Percentiles rank a stretch among this genome's conserved stretches.
Conservation (phyloP, 64 coral and sea anemone species). For the Cladopsammia gracilis region DNA sequence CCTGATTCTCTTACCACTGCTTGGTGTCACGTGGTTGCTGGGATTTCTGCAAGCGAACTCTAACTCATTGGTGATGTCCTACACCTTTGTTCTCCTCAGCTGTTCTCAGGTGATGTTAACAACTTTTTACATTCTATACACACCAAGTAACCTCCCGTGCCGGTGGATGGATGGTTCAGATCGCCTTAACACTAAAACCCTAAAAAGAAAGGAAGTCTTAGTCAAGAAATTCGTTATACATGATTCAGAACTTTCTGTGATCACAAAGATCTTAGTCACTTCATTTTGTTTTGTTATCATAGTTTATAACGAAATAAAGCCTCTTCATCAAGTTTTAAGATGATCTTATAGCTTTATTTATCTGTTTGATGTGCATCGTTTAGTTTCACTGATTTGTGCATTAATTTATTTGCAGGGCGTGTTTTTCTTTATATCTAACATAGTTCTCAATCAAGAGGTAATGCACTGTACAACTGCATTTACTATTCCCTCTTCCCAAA, state of each 20-base stretch:
- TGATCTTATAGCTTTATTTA: not conserved
- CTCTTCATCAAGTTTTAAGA: too few relatives aligned
- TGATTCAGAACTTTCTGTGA: too few relatives aligned
- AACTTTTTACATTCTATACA: not conserved
- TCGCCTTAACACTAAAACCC: too few relatives aligned
- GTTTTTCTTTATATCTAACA: slow-evolving; percentile 61
- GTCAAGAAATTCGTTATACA: too few relatives aligned
- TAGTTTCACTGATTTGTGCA: too few relatives aligned
- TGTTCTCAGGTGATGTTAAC: slow-evolving; percentile 51
- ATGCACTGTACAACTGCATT: not conserved
- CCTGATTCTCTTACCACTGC: slow-evolving; percentile 71
- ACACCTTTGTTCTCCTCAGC: slow-evolving; percentile 77
- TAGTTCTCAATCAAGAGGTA: slow-evolving; percentile 43
- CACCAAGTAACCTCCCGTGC: not conserved
- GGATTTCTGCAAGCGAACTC: slow-evolving; percentile 77
- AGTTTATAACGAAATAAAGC: too few relatives aligned
- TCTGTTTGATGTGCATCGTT: not conserved
- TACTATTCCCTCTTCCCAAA: not conserved
- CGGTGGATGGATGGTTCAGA: too few relatives aligned
- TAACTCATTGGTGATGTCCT: slow-evolving; percentile 64
- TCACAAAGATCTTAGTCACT: too few relatives aligned
- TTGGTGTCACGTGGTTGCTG: slow-evolving; percentile 81
- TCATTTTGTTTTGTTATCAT: too few relatives aligned
- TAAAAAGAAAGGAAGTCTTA: too few relatives aligned
- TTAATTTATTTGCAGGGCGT: slow-evolving; percentile 70